phyloP scores from a whole-genome alignment of 2,113 vertebrate genomes.

The Amblyornis subalaris region DNA sequence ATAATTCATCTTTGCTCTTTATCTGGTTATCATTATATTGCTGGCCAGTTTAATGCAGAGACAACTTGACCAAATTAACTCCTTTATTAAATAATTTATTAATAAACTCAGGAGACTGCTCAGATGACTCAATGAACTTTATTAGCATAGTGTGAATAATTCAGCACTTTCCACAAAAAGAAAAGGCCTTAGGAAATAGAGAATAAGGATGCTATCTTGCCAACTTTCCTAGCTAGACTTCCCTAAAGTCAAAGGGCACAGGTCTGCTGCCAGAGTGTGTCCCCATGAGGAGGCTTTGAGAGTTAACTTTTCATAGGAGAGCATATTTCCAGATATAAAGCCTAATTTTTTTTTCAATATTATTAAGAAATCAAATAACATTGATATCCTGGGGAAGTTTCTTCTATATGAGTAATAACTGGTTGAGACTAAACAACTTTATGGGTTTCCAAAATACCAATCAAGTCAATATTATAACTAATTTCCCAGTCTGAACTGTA shows the following conservation, averaged over 20 bases:
- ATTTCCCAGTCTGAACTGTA: neutral
- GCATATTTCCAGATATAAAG: neutral
- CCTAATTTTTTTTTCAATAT: neutral
- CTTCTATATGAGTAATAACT: neutral
- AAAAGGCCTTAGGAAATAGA: neutral
- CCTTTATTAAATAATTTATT: constrained; percentile 18
- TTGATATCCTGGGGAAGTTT: neutral
- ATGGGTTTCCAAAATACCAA: neutral
- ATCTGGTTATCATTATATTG: neutral
- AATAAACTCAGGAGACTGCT: neutral
- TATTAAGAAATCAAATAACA: neutral
- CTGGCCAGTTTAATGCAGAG: neutral
- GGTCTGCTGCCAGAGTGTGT: neutral
- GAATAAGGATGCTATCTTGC: neutral
- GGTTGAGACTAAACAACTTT: neutral
- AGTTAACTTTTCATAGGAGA: neutral
- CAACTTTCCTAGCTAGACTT: neutral
- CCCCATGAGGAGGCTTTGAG: neutral
- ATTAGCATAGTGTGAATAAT: constrained; percentile 43
- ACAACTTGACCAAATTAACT: neutral
- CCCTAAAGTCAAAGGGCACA: neutral
- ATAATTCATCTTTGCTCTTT: neutral
- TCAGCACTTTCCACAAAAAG: neutral
- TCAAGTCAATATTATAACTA: neutral
- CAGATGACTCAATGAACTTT: constrained; percentile 28